Conservation (phyloP, 2,113 vertebrate species). For the Hypomesus transpacificus region DNA sequence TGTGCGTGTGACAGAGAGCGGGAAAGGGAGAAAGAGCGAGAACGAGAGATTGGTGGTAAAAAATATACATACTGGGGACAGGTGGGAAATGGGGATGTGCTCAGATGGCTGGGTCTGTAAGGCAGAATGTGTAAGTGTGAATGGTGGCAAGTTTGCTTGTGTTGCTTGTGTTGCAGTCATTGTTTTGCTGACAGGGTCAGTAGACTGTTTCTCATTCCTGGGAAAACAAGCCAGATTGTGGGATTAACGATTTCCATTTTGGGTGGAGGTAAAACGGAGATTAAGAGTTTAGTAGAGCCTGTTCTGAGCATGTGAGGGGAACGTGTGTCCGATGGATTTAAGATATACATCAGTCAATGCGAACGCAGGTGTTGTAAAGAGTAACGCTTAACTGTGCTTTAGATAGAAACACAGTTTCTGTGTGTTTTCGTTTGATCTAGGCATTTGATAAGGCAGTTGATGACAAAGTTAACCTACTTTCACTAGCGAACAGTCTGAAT, state of each 20-base stretch:
- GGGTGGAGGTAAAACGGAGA: background rate
- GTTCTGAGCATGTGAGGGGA: no score
- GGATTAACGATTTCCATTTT: conserved; percentile 48
- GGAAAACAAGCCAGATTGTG: conserved; percentile 41
- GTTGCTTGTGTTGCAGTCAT: conserved; percentile 10
- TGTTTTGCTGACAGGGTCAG: conserved; percentile 28
- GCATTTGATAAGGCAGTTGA: no score
- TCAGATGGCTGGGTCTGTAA: background rate
- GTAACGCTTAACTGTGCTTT: no score
- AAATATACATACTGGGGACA: background rate
- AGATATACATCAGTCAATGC: background rate
- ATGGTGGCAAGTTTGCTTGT: background rate
- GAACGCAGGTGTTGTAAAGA: no score
- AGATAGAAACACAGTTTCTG: no score
- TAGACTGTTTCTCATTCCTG: conserved; percentile 37
- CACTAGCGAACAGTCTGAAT: no score
- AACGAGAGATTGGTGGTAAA: background rate
- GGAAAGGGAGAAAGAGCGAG: background rate
- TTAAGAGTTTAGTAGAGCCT: background rate
- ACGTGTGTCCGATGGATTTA: background rate
- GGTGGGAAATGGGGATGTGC: background rate
- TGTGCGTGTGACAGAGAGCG: background rate
- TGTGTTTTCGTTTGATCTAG: no score
- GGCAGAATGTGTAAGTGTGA: background rate
- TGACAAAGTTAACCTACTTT: no score